Evolutionary conservation across 2,888 invertebrate genomes (phyloP).

Genomic region (Gonocerus acuteangulatus): DNA sequence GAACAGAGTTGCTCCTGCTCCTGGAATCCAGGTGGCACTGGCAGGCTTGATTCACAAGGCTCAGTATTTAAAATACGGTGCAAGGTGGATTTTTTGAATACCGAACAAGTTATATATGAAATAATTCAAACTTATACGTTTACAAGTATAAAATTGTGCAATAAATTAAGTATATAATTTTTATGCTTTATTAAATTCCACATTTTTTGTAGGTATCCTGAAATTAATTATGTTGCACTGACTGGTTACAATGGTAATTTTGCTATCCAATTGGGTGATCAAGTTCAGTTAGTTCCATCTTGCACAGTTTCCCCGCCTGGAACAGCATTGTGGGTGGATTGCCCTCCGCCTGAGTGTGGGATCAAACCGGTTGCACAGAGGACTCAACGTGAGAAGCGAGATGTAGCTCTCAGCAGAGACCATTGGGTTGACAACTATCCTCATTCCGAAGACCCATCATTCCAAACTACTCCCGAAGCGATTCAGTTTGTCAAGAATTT

Average conservation of each 20-base stretch:
- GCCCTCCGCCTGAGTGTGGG: conserved; percentile 28
- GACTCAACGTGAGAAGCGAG: background rate
- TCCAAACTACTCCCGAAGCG: conserved; percentile 11
- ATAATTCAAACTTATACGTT: no score
- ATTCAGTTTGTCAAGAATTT: conserved; percentile 14
- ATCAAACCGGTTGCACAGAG: conserved; percentile 9
- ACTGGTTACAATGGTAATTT: background rate
- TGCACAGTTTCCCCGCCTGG: conserved; percentile 14
- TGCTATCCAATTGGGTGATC: background rate
- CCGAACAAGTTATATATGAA: no score
- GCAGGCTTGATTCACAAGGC: no score
- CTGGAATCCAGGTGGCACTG: no score
- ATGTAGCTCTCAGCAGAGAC: background rate
- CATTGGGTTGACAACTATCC: background rate
- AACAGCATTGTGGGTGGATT: conserved; percentile 26
- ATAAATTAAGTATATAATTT: no score
- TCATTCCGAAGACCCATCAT: conserved; percentile 6
- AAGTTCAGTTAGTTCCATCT: background rate
- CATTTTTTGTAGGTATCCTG: no score
- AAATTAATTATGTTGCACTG: background rate
- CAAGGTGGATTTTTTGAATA: no score
- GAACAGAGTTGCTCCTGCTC: no score
- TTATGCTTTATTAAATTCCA: no score
- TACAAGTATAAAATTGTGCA: no score
- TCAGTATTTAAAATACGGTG: no score